Evolutionary conservation across 2,113 vertebrate genomes (phyloP).

Genomic region (Ibidorhyncha struthersii): DNA sequence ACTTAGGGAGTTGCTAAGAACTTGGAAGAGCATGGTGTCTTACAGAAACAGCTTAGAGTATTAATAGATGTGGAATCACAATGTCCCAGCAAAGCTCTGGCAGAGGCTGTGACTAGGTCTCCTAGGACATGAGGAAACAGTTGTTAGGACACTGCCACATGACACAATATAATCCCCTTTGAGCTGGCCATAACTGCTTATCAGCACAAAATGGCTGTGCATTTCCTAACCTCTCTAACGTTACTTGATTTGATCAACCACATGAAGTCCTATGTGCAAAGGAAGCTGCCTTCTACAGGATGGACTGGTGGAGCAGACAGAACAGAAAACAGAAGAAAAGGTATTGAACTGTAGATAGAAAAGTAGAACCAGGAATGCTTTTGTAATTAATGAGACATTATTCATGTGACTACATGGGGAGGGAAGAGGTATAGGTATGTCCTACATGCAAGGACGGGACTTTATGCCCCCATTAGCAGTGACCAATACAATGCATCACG

Average conservation of each 20-base stretch:
- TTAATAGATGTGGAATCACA: background rate
- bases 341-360: background rate
- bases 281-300: background rate
- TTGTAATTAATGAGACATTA: background rate
- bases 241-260: background rate
- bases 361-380: background rate
- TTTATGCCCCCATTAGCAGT: background rate
- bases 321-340: background rate
- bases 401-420: background rate
- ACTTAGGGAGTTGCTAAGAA: background rate
- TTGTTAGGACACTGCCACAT: background rate
- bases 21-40: background rate
- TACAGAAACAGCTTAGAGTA: background rate
- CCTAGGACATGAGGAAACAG: background rate
- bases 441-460: background rate
- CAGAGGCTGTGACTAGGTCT: background rate
- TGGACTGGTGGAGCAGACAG: background rate
- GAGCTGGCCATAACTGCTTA: background rate
- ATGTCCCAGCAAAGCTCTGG: background rate
- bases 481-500: background rate
- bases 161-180: background rate
- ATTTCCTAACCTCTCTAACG: background rate
- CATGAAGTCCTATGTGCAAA: background rate
- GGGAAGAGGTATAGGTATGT: background rate
- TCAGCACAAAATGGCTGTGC: background rate